Conservation (phyloP, 2,888 invertebrate species). For the Monoplex corrugatus region DNA sequence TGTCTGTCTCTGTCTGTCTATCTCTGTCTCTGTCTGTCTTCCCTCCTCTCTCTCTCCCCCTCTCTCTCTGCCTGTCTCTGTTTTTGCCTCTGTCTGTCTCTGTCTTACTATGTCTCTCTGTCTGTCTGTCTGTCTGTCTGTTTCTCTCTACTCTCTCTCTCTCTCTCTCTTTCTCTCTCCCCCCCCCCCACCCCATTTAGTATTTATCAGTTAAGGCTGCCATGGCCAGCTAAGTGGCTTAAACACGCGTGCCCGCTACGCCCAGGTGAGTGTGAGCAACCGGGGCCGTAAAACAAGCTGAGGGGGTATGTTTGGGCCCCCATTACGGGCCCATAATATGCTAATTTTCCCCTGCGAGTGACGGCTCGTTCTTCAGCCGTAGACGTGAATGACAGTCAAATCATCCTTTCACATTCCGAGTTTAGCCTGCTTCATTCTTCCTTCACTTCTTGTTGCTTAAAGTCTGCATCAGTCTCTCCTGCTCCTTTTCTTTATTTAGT, state of each 20-base stretch:
- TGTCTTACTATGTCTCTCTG: not conserved
- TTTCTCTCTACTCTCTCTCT: too few species aligned
- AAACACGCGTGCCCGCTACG: not conserved
- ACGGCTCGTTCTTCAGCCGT: not conserved
- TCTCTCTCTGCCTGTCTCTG: too few species aligned
- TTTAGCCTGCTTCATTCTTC: not conserved
- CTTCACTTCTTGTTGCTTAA: not conserved
- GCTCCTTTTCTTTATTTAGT: too few species aligned
- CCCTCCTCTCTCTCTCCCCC: too few species aligned
- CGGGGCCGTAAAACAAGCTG: not conserved
- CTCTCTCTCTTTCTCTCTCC: too few species aligned
- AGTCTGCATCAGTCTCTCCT: not conserved
- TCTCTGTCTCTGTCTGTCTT: not conserved
- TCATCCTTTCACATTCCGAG: slow-evolving; percentile 34
- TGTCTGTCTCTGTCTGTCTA: not conserved
- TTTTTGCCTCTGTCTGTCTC: slow-evolving; percentile 5
- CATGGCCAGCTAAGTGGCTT: not conserved
- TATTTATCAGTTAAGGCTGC: too few species aligned
- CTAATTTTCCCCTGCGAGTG: not conserved
- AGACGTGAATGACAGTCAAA: slow-evolving; percentile 30
- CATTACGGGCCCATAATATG: slow-evolving; percentile 11
- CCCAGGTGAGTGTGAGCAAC: not conserved
- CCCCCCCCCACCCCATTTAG: too few species aligned
- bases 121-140: not conserved
- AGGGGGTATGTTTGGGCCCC: not conserved